A percentile compares a stretch with the other conserved stretches of the same genome.
Conservation (phyloP, 2,113 vertebrate species). For the Pteronura brasiliensis region DNA sequence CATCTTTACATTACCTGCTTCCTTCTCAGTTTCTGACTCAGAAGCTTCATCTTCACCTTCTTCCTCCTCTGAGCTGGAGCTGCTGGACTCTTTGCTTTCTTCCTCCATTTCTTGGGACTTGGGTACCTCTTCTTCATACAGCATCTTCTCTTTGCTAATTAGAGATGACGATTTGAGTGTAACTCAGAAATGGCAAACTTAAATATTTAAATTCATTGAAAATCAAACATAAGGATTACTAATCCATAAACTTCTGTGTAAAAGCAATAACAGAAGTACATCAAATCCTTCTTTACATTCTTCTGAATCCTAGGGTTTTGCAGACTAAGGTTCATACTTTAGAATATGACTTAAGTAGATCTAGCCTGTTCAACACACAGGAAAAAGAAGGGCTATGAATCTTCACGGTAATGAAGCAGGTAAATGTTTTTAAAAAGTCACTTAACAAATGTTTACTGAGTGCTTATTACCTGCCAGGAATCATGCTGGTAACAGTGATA, state of each 20-base stretch:
- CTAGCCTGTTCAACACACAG: not conserved
- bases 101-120: constrained; percentile 82
- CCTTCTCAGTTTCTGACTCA: constrained; percentile 85
- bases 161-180: not conserved
- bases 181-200: not conserved
- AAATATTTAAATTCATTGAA: not conserved
- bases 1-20: constrained; percentile 77
- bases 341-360: not conserved
- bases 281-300: not conserved
- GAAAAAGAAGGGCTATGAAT: not conserved
- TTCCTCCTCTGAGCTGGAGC: constrained; percentile 86
- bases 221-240: not conserved
- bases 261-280: not conserved
- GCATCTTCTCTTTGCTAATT: constrained; percentile 85
- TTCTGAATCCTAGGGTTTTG: not conserved
- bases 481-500: not conserved
- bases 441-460: not conserved
- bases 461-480: not conserved
- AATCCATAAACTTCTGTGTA: not conserved
- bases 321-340: not conserved
- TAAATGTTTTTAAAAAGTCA: not conserved
- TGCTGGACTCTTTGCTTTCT: constrained; percentile 83
- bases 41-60: constrained; percentile 85
- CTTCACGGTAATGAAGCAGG: not conserved
- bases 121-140: constrained; percentile 81